phyloP scores from a whole-genome alignment of 1,140 invertebrate species.

The Telenomus remus region DNA sequence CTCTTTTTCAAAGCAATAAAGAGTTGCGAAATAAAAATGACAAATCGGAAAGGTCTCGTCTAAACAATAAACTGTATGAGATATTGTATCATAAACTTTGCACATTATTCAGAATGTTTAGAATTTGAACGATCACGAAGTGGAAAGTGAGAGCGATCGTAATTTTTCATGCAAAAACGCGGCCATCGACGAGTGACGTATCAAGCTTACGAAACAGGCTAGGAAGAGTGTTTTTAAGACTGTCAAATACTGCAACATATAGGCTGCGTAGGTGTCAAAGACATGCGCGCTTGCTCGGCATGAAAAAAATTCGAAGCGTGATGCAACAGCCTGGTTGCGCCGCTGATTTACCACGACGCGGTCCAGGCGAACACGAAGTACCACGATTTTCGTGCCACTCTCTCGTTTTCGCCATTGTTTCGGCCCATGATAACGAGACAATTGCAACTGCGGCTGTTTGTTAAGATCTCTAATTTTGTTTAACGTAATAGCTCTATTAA shows the following conservation, averaged over 20 bases:
- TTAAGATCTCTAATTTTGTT: constrained; percentile 27
- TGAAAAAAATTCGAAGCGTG: constrained; percentile 53
- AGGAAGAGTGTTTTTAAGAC: constrained; percentile 59
- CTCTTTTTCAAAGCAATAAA: too few relatives aligned
- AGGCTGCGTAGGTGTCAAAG: constrained; percentile 62
- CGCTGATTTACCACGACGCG: constrained; percentile 61
- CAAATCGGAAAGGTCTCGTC: too few relatives aligned
- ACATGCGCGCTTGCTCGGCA: constrained; percentile 19
- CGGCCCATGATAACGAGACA: constrained; percentile 17
- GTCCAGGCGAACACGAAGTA: constrained; percentile 29
- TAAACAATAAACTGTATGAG: too few relatives aligned
- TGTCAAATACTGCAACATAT: constrained; percentile 51
- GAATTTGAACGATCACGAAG: not conserved
- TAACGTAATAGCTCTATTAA: constrained; percentile 46
- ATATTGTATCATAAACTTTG: too few relatives aligned
- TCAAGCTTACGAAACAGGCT: constrained; percentile 33
- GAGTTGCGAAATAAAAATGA: too few relatives aligned
- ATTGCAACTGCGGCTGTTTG: constrained; percentile 10
- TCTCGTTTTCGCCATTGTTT: constrained; percentile 38
- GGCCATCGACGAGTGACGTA: constrained; percentile 32
- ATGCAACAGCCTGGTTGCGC: constrained; percentile 61
- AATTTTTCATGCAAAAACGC: not conserved
- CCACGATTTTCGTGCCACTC: constrained; percentile 15
- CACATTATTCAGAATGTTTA: too few relatives aligned
- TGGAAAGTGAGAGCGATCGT: too few relatives aligned